Conservation (phyloP, 2,888 invertebrate genomes). For the Megalurothrips usitatus region DNA sequence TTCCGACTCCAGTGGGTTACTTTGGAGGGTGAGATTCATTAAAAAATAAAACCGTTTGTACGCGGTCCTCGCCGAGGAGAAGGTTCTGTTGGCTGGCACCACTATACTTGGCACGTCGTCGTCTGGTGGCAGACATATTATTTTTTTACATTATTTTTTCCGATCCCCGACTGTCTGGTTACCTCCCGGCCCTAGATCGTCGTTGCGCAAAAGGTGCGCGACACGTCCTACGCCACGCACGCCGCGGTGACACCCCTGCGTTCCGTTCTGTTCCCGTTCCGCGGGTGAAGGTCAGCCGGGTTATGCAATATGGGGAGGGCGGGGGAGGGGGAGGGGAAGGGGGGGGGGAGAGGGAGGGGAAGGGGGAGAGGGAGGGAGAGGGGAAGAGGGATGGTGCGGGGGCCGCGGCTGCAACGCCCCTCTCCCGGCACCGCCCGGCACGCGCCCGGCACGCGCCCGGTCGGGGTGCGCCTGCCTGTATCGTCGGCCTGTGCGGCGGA, state of each 20-base stretch:
- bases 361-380: background rate
- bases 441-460: background rate
- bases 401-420: background rate
- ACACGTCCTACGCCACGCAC: background rate
- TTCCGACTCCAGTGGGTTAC: no score
- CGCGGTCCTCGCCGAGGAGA: no score
- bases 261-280: background rate
- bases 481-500: no score
- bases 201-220: conserved; percentile 33
- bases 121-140: no score
- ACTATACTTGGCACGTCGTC: background rate
- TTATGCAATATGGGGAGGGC: background rate
- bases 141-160: no score
- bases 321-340: conserved; percentile 30
- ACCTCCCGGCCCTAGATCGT: conserved; percentile 39
- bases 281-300: no score
- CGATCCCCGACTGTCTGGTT: conserved; percentile 37
- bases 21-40: no score
- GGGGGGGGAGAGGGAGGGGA: background rate
- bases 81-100: no score
- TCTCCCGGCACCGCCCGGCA: background rate
- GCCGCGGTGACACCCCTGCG: no score
- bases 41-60: no score
- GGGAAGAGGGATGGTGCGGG: background rate
- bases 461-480: background rate